Evolutionary conservation across 2,888 invertebrate genomes (phyloP), one percentile per base, ranked within the genome.

Genomic region (Xylophagus ater): DNA sequence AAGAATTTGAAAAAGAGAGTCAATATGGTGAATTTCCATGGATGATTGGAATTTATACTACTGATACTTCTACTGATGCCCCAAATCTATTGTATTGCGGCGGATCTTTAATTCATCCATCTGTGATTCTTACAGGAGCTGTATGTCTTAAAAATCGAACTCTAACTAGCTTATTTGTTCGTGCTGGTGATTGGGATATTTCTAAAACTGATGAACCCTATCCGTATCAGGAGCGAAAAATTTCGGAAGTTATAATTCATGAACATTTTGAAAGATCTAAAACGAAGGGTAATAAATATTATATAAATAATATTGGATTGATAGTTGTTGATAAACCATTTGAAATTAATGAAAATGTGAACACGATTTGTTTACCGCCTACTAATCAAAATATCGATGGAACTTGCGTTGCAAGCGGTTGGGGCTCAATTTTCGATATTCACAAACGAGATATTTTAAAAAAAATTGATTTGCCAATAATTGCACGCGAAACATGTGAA

Each of bases 11-110:
- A 42, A 70, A 72, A 18, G 81, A 81, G 53, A 70, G 71, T 0
- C 74, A 78, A 50, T 82, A 76, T 48, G 82, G 75, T 0, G 83
- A 84, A 58, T 81, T 82, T 56, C 81, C 82, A 0, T 84, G 83
- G 84, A 80, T 80, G 76, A 73, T 81, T 1, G 65, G 84, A 72
- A 71, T 82, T 41, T 65, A 69, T 38, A 8, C 2, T 14, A 3
- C 7, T 10, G n/a, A 17, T n/a, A 2, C 8, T 4, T 55, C 58
- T 0, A 64, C 74, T 2, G 68, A 71, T n/a, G 65, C 64, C 0
- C 56, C 64, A 0, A 72, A 71, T 50, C 68, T 72, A 10, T 84
- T 81, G 59, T 71, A 78, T 18, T 85, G 85, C 30, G 85, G 85
- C 0, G 86, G 82, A 0, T 75, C 84, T 3, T 65, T n/a, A n/a